Conservation (phyloP, 2,113 vertebrate genomes). For the Deroptyus accipitrinus region DNA sequence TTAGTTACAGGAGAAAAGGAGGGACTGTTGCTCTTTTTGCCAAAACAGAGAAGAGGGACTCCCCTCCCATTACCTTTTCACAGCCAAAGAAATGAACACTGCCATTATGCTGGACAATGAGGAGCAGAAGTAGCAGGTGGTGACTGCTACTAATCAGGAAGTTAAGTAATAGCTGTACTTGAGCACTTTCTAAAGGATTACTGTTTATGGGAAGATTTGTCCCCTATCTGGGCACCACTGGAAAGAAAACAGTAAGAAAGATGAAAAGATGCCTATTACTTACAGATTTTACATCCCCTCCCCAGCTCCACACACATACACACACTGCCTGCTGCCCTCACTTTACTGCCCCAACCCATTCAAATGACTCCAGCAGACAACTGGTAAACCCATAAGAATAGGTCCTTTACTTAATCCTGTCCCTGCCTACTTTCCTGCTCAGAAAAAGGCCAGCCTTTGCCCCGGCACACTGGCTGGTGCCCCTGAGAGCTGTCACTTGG, state of each 20-base stretch:
- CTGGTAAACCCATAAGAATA: background rate
- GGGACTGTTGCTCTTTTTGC: constrained; percentile 48
- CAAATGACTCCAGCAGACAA: background rate
- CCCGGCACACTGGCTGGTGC: background rate
- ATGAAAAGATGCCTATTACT: constrained; percentile 32
- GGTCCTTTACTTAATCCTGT: background rate
- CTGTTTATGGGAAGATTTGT: constrained; percentile 34
- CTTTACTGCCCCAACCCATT: background rate
- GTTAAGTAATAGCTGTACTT: constrained; percentile 40
- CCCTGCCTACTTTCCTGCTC: background rate
- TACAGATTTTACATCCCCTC: background rate
- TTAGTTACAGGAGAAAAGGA: constrained; percentile 16
- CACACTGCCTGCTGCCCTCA: background rate
- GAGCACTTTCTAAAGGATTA: constrained; percentile 47
- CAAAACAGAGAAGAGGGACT: background rate
- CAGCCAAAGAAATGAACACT: constrained; percentile 24
- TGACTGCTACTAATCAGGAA: constrained; percentile 46
- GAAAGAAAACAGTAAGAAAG: constrained; percentile 9
- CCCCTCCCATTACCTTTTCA: constrained; percentile 46
- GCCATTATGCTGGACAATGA: constrained; percentile 50
- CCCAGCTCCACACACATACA: background rate
- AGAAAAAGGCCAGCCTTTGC: background rate
- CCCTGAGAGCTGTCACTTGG: background rate
- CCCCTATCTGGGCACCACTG: background rate
- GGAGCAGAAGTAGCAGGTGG: constrained; percentile 58